Base-by-base conservation (phyloP, 2,888 invertebrate species). In the Sepiola atlantica region DNA sequence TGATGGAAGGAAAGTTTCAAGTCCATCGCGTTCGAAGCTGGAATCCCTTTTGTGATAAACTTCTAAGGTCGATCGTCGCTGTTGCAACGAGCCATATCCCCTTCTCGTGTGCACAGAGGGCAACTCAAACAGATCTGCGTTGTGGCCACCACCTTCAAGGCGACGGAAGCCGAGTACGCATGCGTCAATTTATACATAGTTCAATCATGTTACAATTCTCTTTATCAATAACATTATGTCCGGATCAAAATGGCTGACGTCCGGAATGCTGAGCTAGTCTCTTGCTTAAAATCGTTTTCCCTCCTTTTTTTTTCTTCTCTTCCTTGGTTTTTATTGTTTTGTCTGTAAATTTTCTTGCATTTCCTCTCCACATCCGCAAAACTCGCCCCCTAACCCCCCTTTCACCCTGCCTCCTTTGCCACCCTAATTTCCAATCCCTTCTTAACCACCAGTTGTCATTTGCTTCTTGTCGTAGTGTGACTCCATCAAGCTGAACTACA, bases 221-320 rank as follows among this genome's bases (percentile, higher is more conserved):
- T 77, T 77, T 77, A 77, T 77, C 77, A 77, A 77, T 77, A 77
- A 77, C 77, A 77, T 77, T 77, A 77, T 77, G 77, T 77, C 77
- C 77, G n/a, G 77, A 77, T 77, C 77, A 77, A 77, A 77, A 77
- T 77, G 77, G n/a, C 77, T 77, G 77, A 77, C 77, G 32, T 77
- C 77, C 18, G 32, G 77, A 77, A 77, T 77, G 77, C 77, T 77
- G 77, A 77, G 77, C 32, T 77, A n/a, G 77, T 77, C n/a, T 77
- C 16, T 77, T 77, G n/a, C 77, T 32, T 16, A 32, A 77, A 77
- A n/a, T 32, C 77, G 18, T 77, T 77, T 77, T 77, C 77, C 32
- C 77, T n/a, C 77, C 45, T 45, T 45, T 45, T 45, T 45, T 45
- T 2, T 45, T 45, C 4, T 45, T 77, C n/a, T 77, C 18, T 77